Conservation (phyloP, 1,140 invertebrate genomes). For the Eupristina koningsbergeri region DNA sequence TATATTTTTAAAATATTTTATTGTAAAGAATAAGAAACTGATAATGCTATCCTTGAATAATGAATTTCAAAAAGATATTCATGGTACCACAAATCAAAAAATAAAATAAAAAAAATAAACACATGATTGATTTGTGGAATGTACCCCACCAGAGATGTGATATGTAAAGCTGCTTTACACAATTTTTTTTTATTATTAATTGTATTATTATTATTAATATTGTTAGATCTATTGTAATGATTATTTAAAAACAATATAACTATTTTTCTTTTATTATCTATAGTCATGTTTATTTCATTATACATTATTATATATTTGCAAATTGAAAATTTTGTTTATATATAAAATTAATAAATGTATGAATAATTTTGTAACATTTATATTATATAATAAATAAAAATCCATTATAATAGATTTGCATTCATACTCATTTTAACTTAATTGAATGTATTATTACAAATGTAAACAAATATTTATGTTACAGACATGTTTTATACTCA, state of each 20-base stretch:
- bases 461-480: no score
- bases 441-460: not conserved
- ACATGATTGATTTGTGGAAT: constrained; percentile 30
- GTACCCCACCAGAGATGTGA: constrained; percentile 70
- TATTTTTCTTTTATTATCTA: constrained; percentile 53
- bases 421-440: not conserved
- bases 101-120: constrained; percentile 28
- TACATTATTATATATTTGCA: constrained; percentile 30
- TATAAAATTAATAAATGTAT: constrained; percentile 17
- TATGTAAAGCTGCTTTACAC: constrained; percentile 73
- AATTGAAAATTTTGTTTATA: constrained; percentile 33
- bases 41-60: not conserved
- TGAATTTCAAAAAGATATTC: constrained; percentile 28
- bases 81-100: constrained; percentile 36
- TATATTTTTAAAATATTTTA: constrained; percentile 29
- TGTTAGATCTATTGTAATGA: constrained; percentile 63
- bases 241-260: constrained; percentile 62
- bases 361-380: constrained; percentile 2
- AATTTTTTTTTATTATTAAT: constrained; percentile 62
- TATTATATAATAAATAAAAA: constrained; percentile 12
- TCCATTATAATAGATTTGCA: not conserved
- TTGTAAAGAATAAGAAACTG: constrained; percentile 6
- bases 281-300: constrained; percentile 40
- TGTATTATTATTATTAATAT: constrained; percentile 65
- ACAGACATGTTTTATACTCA: no score